A percentile compares a stretch with the other conserved stretches of the same genome.
Conservation (phyloP, 2,797 vertebrate species). For the Hemibagrus guttatus region DNA sequence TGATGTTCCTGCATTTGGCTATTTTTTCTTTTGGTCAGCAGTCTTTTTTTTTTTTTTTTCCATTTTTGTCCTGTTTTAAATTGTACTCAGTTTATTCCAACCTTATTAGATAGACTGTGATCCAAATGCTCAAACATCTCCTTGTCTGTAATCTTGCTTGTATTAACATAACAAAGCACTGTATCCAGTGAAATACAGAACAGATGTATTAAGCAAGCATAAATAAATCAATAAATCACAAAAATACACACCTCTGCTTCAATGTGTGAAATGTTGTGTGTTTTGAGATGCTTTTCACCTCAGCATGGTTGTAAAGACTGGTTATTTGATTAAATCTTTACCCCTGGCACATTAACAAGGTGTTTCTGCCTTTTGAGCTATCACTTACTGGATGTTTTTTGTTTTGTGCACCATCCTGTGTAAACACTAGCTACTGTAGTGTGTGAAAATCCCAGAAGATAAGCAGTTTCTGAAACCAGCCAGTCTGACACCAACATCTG, state of each 20-base stretch:
- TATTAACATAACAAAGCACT: neutral
- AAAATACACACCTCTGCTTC: neutral
- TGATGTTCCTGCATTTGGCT: neutral
- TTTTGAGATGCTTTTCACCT: neutral
- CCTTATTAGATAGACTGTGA: neutral
- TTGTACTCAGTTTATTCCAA: neutral
- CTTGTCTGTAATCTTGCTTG: neutral
- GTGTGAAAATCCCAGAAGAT: neutral
- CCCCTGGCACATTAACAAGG: neutral
- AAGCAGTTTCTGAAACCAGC: neutral
- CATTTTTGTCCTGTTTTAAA: neutral
- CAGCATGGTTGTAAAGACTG: too few species aligned
- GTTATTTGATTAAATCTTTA: neutral
- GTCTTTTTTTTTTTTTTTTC: neutral
- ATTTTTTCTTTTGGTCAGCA: neutral
- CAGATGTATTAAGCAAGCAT: neutral
- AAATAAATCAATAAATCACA: too few species aligned
- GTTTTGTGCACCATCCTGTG: neutral
- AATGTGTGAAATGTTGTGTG: neutral
- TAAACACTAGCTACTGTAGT: neutral
- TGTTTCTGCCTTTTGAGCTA: neutral
- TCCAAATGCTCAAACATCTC: neutral
- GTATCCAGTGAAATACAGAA: neutral
- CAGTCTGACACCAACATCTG: neutral
- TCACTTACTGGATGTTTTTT: neutral